Conservation (phyloP, 2,797 vertebrate species). For the Capromys pilorides region DNA sequence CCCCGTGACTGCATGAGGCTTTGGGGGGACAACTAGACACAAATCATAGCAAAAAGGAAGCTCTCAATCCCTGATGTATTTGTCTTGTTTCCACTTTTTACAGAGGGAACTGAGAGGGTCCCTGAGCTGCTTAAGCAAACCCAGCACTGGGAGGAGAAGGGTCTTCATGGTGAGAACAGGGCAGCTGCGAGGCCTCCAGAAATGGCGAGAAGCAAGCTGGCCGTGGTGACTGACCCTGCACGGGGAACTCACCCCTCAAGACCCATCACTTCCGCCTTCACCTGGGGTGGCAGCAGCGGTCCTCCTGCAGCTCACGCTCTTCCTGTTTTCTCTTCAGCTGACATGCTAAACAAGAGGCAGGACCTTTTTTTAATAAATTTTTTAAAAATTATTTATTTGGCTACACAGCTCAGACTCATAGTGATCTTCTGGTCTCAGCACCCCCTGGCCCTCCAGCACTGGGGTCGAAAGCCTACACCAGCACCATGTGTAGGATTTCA, state of each 20-base stretch:
- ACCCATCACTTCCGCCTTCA: not conserved
- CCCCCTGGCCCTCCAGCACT: too few relatives aligned
- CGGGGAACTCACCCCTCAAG: not conserved
- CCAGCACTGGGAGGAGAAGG: not conserved
- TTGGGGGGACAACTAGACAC: too few relatives aligned
- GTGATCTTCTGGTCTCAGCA: too few relatives aligned
- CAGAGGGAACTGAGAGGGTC: not conserved
- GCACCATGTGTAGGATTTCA: too few relatives aligned
- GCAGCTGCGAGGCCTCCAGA: not conserved
- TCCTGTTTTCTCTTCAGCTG: not conserved
- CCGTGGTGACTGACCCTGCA: not conserved
- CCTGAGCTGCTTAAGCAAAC: too few relatives aligned
- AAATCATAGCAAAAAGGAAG: not conserved
- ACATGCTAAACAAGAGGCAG: not conserved
- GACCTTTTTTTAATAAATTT: not conserved
- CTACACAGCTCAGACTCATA: too few relatives aligned
- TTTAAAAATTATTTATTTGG: too few relatives aligned
- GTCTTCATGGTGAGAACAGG: not conserved
- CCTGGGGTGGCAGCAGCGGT: not conserved
- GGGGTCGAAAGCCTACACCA: too few relatives aligned
- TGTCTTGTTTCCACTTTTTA: slow-evolving; percentile 4
- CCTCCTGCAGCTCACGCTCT: not conserved
- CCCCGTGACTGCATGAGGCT: too few relatives aligned
- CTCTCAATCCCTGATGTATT: not conserved
- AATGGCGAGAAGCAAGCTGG: not conserved